A percentile compares a stretch with the other conserved stretches of the same genome.
These are phyloP conservation scores for Stenolophus ochropezus DNA, from an alignment of 2,888 invertebrate species.

Conservation along the genomic window DNA sequence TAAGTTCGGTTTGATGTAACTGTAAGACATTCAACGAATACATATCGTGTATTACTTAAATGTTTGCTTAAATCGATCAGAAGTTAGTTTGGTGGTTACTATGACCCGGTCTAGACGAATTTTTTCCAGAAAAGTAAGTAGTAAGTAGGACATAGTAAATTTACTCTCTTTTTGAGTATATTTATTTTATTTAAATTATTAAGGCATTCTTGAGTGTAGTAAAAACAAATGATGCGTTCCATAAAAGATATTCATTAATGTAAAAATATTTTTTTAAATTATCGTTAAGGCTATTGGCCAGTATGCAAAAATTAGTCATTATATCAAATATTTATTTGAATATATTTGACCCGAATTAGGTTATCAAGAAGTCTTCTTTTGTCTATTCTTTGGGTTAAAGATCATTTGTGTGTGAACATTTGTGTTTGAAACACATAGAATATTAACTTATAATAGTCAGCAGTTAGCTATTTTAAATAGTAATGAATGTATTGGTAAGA, in stretches of 20 bases:
- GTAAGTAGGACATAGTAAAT: background rate
- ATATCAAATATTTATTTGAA: constrained; percentile 4
- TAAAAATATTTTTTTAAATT: background rate
- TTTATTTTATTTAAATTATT: too few relatives aligned
- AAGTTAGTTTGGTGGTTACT: background rate
- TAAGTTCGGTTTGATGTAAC: constrained; percentile 22
- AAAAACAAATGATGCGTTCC: background rate
- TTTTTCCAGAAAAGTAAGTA: background rate
- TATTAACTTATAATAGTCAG: background rate
- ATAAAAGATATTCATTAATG: background rate
- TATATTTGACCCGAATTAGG: background rate
- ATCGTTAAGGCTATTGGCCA: background rate
- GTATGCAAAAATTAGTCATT: background rate
- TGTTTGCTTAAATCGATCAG: constrained; percentile 6
- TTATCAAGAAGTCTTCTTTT: constrained; percentile 9
- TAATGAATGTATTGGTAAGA: background rate
- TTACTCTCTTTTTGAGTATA: too few relatives aligned
- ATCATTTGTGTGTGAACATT: constrained; percentile 11
- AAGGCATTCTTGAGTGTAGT: too few relatives aligned
- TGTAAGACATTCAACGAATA: constrained; percentile 12
- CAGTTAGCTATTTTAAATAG: background rate
- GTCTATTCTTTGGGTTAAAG: background rate
- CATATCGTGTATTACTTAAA: constrained; percentile 22
- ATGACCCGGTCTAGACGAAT: background rate
- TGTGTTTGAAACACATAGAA: background rate